Conservation (phyloP, 2,797 vertebrate species). For the Phalanger gymnotis region DNA sequence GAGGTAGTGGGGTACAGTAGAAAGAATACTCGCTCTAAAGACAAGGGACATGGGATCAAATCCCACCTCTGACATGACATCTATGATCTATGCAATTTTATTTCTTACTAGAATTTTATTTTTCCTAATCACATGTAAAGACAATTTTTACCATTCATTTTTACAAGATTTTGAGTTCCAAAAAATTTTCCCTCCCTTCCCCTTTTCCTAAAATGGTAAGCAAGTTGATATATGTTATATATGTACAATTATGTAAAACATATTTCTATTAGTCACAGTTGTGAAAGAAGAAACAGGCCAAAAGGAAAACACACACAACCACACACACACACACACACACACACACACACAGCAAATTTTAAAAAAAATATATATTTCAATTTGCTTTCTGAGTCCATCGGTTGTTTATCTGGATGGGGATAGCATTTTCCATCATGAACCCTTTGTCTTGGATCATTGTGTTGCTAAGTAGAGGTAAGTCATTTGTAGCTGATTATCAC, state of each 20-base stretch:
- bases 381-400: too few species aligned
- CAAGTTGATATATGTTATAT: not conserved
- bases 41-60: not conserved
- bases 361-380: too few species aligned
- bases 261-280: not conserved
- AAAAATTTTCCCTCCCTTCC: not conserved
- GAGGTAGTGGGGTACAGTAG: not conserved
- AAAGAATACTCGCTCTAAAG: not conserved
- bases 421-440: too few species aligned
- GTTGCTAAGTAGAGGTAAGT: not conserved
- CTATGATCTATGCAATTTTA: not conserved
- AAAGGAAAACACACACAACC: not conserved
- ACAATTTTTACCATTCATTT: not conserved
- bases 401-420: too few species aligned
- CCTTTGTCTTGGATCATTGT: too few species aligned
- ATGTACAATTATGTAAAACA: not conserved
- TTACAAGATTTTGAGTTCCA: not conserved
- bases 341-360: too few species aligned
- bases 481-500: not conserved
- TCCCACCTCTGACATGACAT: not conserved
- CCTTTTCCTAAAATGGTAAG: not conserved
- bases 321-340: too few species aligned
- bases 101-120: not conserved
- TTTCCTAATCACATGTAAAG: not conserved
- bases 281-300: not conserved